phyloP scores from a whole-genome alignment of 2,113 vertebrate genomes.

The Rafetus swinhoei region DNA sequence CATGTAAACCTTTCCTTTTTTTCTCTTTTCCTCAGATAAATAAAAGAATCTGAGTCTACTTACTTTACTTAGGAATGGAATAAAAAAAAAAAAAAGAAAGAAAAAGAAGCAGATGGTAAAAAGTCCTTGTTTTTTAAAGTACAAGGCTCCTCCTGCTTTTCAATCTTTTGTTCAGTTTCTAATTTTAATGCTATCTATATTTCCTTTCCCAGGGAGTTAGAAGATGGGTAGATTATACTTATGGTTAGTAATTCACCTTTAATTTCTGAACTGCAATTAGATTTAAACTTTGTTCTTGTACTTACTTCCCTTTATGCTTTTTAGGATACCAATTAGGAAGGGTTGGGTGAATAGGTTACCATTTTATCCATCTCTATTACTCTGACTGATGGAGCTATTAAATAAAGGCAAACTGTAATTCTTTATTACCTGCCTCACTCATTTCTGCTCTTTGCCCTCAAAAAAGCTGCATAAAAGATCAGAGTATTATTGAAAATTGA shows the following conservation, averaged over 20 bases:
- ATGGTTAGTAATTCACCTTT: conserved; percentile 54
- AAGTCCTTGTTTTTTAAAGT: background rate
- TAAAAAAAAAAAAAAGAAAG: background rate
- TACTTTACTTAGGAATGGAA: background rate
- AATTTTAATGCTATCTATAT: background rate
- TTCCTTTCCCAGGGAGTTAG: conserved; percentile 5
- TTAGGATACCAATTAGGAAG: conserved; percentile 75
- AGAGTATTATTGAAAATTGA: conserved; percentile 81
- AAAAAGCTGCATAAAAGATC: conserved; percentile 78
- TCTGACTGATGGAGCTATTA: conserved; percentile 80
- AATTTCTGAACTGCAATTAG: conserved; percentile 76
- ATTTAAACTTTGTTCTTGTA: conserved; percentile 61
- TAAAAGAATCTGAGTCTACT: background rate
- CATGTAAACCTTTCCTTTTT: background rate
- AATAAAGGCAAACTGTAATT: conserved; percentile 81
- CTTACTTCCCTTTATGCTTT: conserved; percentile 58
- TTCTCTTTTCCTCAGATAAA: background rate
- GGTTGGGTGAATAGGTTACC: conserved; percentile 71
- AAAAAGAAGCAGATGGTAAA: background rate
- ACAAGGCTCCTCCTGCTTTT: background rate
- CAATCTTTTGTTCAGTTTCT: background rate
- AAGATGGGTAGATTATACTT: background rate
- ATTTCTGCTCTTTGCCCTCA: conserved; percentile 78
- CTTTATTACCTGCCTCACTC: conserved; percentile 77
- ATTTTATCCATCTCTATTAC: conserved; percentile 78